Conservation (phyloP, 37 sponge, comb jelly and placozoan species). For the Amphimedon queenslandica region DNA sequence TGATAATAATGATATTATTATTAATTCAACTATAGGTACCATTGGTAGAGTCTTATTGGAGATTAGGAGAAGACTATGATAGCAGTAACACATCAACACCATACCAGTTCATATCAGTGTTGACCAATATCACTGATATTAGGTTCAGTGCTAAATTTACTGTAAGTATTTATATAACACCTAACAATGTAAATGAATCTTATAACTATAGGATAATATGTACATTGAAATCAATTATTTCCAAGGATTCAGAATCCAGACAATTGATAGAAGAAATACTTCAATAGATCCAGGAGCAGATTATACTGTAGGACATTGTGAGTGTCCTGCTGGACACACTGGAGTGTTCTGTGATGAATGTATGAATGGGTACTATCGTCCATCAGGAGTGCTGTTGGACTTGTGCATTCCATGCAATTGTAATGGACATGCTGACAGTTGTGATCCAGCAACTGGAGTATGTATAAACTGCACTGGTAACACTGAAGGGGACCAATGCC, state of each 20-base stretch:
- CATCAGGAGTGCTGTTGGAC: conserved; percentile 18
- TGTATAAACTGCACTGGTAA: conserved; percentile 71
- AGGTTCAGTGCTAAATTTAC: conserved; percentile 43
- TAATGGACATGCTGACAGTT: conserved; percentile 57
- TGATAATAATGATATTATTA: too few relatives aligned
- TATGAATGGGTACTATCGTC: conserved; percentile 61
- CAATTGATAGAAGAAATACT: conserved; percentile 3
- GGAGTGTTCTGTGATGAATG: conserved; percentile 70
- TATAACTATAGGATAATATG: not conserved
- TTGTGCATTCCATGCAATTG: conserved; percentile 75
- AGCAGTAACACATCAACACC: too few relatives aligned
- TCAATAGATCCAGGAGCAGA: not conserved
- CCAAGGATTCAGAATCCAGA: conserved; percentile 17
- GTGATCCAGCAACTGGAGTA: conserved; percentile 62
- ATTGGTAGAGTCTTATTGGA: conserved; percentile 55
- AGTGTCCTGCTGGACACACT: conserved; percentile 25
- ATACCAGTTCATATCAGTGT: conserved; percentile 33
- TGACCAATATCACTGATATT: conserved; percentile 48
- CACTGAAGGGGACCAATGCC: conserved; percentile 74
- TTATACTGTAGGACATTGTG: conserved; percentile 25
- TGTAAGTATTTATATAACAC: too few relatives aligned
- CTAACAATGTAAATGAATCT: conserved; percentile 4
- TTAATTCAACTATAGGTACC: conserved; percentile 20
- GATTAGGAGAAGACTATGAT: conserved; percentile 15
- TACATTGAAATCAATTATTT: not conserved